Conservation (phyloP, 2,888 invertebrate genomes). For the Serrognathus titanus region DNA sequence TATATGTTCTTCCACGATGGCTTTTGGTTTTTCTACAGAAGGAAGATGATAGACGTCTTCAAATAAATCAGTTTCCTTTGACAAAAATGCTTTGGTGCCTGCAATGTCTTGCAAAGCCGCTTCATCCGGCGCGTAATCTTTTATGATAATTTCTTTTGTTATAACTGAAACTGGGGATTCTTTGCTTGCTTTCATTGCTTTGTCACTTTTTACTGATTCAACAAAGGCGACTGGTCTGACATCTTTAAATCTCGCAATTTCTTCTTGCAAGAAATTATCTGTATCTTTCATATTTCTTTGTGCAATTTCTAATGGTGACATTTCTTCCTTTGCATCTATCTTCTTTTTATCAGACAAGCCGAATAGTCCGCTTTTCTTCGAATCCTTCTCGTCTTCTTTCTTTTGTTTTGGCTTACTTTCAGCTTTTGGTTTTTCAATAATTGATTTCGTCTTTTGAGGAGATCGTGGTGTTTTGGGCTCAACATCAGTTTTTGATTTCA, state of each 20-base stretch:
- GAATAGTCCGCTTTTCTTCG: constrained; percentile 27
- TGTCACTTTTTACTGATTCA: background rate
- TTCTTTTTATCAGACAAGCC: constrained; percentile 25
- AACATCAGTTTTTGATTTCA: background rate
- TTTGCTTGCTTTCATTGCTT: background rate
- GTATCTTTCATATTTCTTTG: constrained; percentile 8
- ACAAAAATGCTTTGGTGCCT: constrained; percentile 32
- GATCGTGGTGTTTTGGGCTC: background rate
- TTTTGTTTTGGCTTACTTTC: background rate
- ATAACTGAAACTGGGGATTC: background rate
- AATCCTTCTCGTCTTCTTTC: constrained; percentile 13
- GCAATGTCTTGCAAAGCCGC: constrained; percentile 33
- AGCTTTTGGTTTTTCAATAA: background rate
- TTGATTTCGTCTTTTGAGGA: background rate
- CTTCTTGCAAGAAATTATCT: constrained; percentile 21
- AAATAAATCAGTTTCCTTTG: constrained; percentile 35
- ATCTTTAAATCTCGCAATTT: constrained; percentile 24
- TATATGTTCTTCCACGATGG: background rate
- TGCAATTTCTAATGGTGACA: constrained; percentile 4
- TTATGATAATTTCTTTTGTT: background rate
- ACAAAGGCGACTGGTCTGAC: constrained; percentile 5
- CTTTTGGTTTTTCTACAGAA: background rate
- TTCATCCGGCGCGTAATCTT: constrained; percentile 10
- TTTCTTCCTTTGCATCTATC: constrained; percentile 7
- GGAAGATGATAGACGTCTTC: constrained; percentile 30